Percentiles rank a stretch among this genome's conserved stretches.
phyloP scores from a whole-genome alignment of 2,797 vertebrate genomes.

The Poecilia wingei region DNA sequence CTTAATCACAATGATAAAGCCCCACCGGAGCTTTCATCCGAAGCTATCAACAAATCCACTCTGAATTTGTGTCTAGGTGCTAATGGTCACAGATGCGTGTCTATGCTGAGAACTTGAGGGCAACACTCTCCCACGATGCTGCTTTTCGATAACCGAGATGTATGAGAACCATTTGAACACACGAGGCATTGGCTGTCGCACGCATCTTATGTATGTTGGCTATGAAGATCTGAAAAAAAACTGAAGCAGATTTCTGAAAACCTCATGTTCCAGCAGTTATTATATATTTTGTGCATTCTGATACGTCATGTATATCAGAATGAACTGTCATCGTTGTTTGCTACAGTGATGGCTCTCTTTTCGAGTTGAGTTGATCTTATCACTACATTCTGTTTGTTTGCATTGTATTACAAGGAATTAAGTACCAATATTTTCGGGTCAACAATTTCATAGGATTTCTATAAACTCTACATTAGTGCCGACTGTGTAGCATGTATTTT shows the following conservation, averaged over 20 bases:
- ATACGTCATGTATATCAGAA: background rate
- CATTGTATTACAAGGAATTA: background rate
- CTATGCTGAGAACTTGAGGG: slow-evolving; percentile 50
- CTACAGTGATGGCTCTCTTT: background rate
- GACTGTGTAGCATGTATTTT: background rate
- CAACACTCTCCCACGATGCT: slow-evolving; percentile 70
- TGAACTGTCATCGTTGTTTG: background rate
- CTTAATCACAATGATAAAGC: slow-evolving; percentile 67
- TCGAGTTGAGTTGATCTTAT: background rate
- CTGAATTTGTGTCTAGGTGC: slow-evolving; percentile 47
- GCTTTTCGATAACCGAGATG: slow-evolving; percentile 44
- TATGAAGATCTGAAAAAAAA: background rate
- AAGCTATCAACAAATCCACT: slow-evolving; percentile 66
- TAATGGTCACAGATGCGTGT: slow-evolving; percentile 32
- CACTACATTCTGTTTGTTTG: background rate
- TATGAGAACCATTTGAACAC: slow-evolving; percentile 20
- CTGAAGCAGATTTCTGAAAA: background rate
- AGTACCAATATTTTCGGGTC: background rate
- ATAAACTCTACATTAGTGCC: background rate
- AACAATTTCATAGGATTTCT: background rate
- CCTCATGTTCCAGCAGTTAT: background rate
- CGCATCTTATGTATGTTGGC: background rate
- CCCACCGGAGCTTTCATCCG: slow-evolving; percentile 47
- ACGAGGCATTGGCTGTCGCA: slow-evolving; percentile 27
- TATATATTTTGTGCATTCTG: background rate